Base-by-base conservation (phyloP, 2,888 invertebrate species). In the Volucella zonaria region DNA sequence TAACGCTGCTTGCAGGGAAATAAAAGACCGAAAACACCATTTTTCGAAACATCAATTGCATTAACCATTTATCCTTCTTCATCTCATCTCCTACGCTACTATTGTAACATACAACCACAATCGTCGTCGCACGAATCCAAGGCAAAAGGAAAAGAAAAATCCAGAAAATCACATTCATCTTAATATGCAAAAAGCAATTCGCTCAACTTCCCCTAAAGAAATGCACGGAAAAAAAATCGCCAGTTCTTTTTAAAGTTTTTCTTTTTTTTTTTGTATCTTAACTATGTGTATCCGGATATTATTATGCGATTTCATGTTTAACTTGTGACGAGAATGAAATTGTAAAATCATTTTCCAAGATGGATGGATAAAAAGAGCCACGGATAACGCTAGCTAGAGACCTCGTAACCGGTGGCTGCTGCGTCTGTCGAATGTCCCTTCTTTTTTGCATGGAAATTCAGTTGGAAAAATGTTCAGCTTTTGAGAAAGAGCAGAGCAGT, bases 251-350 rank as follows among this genome's bases (percentile, higher is more conserved):
- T 18, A 45, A 23, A n/a, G 14, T 56, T 31, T 14, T 40, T 15
- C 15, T 42, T 67, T 51, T 54, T 71, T 51, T 42, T 61, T 40
- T 11, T 15, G 14, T 74, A 45, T 68, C 68, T 73, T 73, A 68
- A 61, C 79, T 75, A 49, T 82, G 68, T 83, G 79, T 80, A 82
- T 83, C 73, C 66, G 68, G 68, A 71, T 80, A 85, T 85, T 85
- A 80, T 85, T 85, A 76, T 85, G 76, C 76, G 85, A 85, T 85
- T 85, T 85, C 81, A 85, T 85, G 85, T 85, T 77, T 77, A 73
- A 76, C 80, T 85, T 85, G 80, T 85, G 85, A 85, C 80, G 81
- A 85, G 85, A 73, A 81, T 85, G 73, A 85, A 85, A 85, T 80
- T 68, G 85, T 81, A 85, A 85, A 85, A 85, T 73, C 67, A 77